phyloP scores from a whole-genome alignment of 2,113 vertebrate species.

The Bos indicus region DNA sequence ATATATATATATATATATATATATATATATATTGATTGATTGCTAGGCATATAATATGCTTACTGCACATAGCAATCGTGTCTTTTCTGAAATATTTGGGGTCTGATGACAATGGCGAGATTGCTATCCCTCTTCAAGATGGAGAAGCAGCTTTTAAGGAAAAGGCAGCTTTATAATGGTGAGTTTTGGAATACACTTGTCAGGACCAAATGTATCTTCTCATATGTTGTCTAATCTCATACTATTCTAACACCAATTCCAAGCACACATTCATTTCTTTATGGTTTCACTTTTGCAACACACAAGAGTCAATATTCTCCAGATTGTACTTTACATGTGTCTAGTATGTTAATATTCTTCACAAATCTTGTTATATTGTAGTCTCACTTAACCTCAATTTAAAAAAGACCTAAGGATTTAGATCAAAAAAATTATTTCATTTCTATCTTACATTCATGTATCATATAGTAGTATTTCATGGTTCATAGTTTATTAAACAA shows the following conservation, averaged over 20 bases:
- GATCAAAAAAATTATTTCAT: neutral
- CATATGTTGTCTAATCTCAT: neutral
- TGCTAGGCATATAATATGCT: accelerated
- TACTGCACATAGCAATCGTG: neutral
- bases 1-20: too few relatives aligned
- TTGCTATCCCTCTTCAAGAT: neutral
- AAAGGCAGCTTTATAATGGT: neutral
- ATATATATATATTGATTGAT: too few relatives aligned
- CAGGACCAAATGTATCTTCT: too few relatives aligned
- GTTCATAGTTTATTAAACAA: neutral
- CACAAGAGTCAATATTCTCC: neutral
- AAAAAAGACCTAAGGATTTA: neutral
- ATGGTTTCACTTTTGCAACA: neutral
- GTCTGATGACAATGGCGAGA: neutral
- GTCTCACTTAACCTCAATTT: neutral
- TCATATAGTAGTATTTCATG: neutral
- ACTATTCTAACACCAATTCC: neutral
- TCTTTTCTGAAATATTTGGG: neutral
- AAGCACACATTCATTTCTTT: neutral
- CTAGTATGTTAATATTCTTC: neutral
- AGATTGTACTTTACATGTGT: neutral
- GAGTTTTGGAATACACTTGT: neutral
- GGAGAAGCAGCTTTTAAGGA: neutral
- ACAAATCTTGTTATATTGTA: neutral
- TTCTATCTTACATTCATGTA: neutral